phyloP scores from a whole-genome alignment of 2,113 vertebrate genomes.

The Microcebus jonahi region DNA sequence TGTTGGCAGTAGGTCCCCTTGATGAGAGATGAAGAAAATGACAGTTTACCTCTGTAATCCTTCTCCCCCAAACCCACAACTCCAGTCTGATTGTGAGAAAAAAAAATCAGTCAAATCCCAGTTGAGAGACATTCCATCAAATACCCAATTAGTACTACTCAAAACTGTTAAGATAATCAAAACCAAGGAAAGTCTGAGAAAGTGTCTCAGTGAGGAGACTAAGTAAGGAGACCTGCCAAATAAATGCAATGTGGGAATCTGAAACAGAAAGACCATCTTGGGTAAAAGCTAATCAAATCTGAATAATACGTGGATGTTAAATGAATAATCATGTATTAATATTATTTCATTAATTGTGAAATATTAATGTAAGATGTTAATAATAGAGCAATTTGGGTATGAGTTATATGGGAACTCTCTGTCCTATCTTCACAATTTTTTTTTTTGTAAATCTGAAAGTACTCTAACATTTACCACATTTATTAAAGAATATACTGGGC shows the following conservation, averaged over 20 bases:
- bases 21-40: background rate
- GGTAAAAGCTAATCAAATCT: background rate
- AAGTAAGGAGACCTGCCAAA: background rate
- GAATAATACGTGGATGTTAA: background rate
- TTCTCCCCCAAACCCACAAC: background rate
- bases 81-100: background rate
- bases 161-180: constrained; percentile 5
- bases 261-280: background rate
- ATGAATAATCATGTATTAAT: background rate
- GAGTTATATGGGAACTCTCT: background rate
- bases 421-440: background rate
- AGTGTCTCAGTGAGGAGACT: background rate
- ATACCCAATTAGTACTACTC: background rate
- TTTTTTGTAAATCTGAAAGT: background rate
- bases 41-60: background rate
- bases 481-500: background rate
- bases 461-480: background rate
- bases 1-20: background rate
- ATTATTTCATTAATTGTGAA: background rate
- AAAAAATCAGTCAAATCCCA: background rate
- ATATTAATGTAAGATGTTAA: background rate
- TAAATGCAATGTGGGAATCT: background rate
- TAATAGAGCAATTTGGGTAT: background rate
- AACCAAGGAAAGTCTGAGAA: background rate
- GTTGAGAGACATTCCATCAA: background rate